Evolutionary conservation across 2,888 invertebrate genomes (phyloP).

Genomic region (Drosophila colorata): DNA sequence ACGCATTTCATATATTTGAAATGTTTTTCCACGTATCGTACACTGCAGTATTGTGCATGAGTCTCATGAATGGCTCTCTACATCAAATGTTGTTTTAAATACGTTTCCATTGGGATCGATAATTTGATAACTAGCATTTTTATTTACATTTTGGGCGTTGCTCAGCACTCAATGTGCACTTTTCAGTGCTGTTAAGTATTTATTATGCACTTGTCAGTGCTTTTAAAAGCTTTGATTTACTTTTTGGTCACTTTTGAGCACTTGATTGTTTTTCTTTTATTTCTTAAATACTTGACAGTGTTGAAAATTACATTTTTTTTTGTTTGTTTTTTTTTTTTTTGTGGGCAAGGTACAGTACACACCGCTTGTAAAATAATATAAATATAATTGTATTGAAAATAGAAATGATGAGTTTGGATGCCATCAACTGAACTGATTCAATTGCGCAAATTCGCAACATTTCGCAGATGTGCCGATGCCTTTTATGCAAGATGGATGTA

Average conservation of each 20-base stretch:
- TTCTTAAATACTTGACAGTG: background rate
- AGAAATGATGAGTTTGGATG: slow-evolving; percentile 18
- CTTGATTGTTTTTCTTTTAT: slow-evolving; percentile 2
- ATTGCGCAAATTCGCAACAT: slow-evolving; percentile 24
- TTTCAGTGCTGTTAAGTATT: slow-evolving; percentile 26
- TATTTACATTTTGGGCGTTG: background rate
- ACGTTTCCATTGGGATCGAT: background rate
- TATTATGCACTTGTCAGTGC: slow-evolving; percentile 29
- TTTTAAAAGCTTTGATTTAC: slow-evolving; percentile 9
- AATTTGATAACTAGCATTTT: background rate
- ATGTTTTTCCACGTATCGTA: too few relatives aligned
- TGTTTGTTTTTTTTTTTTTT: background rate
- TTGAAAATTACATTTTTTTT: slow-evolving; percentile 12
- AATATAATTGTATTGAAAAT: slow-evolving; percentile 36
- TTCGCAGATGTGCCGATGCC: slow-evolving; percentile 7
- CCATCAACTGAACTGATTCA: slow-evolving; percentile 31
- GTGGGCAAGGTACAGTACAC: too few relatives aligned
- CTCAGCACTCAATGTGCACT: slow-evolving; percentile 12
- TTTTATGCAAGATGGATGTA: slow-evolving; percentile 10
- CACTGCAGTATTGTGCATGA: too few relatives aligned
- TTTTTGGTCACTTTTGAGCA: slow-evolving; percentile 11
- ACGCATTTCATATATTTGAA: too few relatives aligned
- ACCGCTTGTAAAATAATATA: slow-evolving; percentile 16
- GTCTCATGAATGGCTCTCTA: too few relatives aligned
- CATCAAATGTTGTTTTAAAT: background rate